These are phyloP conservation scores for Vicugna pacos DNA, from an alignment of 2,113 vertebrate genomes.

Conservation along the genomic window DNA sequence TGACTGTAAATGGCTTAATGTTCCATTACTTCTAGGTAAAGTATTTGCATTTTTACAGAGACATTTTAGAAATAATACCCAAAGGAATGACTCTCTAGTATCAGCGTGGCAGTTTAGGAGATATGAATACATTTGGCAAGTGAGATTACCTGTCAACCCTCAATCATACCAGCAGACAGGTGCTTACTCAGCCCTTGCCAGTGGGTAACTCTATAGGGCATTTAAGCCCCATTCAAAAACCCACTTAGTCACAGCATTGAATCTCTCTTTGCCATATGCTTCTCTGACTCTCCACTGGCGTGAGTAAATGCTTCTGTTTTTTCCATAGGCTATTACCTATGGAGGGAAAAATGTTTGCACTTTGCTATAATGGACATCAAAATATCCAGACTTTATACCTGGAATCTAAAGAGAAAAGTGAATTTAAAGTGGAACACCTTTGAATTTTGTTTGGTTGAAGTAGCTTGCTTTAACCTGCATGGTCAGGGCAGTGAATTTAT, in stretches of 20 bases:
- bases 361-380: background rate
- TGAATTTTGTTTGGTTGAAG: background rate
- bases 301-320: background rate
- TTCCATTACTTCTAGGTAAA: constrained; percentile 74
- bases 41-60: constrained; percentile 75
- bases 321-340: background rate
- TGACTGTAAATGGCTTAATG: constrained; percentile 77
- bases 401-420: background rate
- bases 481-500: background rate
- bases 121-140: constrained; percentile 59
- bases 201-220: background rate
- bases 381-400: background rate
- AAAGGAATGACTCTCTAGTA: constrained; percentile 67
- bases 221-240: constrained; percentile 32
- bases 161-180: constrained; percentile 36
- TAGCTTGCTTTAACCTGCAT: background rate
- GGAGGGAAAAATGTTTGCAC: background rate
- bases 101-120: constrained; percentile 40
- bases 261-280: background rate
- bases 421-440: background rate
- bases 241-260: background rate
- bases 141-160: constrained; percentile 63
- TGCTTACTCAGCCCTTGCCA: background rate
- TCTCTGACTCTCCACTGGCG: background rate
- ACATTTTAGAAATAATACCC: constrained; percentile 70